Evolutionary conservation across 2,888 invertebrate genomes (phyloP).

Genomic region (Trissolcus brochymenae): DNA sequence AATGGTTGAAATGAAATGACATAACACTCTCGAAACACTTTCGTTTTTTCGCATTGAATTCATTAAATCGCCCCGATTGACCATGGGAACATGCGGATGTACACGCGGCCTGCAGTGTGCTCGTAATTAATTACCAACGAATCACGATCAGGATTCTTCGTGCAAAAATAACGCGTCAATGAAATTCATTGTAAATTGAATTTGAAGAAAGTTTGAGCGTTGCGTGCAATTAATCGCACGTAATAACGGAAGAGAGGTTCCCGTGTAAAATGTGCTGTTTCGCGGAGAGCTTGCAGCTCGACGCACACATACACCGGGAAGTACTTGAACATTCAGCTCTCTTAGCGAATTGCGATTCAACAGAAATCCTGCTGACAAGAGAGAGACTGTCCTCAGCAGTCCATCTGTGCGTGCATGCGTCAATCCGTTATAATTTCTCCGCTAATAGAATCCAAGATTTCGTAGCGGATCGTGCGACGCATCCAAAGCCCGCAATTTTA

Average conservation of each 20-base stretch:
- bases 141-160: conserved; percentile 18
- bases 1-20: neutral
- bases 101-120: neutral
- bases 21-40: neutral
- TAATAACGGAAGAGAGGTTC: conserved; percentile 29
- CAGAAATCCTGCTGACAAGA: conserved; percentile 59
- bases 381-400: conserved; percentile 43
- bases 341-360: conserved; percentile 61
- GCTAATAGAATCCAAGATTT: conserved; percentile 76
- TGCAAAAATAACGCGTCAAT: conserved; percentile 9
- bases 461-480: conserved; percentile 71
- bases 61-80: neutral
- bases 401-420: conserved; percentile 63
- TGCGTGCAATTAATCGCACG: conserved; percentile 35
- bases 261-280: conserved; percentile 37
- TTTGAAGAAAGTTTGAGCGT: conserved; percentile 40
- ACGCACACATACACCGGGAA: conserved; percentile 55
- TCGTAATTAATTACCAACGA: conserved; percentile 7
- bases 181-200: conserved; percentile 38
- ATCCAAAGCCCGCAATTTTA: conserved; percentile 62
- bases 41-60: neutral
- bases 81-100: neutral
- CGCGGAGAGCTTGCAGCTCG: conserved; percentile 40
- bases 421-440: conserved; percentile 76
- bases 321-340: conserved; percentile 61